phyloP scores from a whole-genome alignment of 2,888 invertebrate species.

The Chymomyza fuscimana region DNA sequence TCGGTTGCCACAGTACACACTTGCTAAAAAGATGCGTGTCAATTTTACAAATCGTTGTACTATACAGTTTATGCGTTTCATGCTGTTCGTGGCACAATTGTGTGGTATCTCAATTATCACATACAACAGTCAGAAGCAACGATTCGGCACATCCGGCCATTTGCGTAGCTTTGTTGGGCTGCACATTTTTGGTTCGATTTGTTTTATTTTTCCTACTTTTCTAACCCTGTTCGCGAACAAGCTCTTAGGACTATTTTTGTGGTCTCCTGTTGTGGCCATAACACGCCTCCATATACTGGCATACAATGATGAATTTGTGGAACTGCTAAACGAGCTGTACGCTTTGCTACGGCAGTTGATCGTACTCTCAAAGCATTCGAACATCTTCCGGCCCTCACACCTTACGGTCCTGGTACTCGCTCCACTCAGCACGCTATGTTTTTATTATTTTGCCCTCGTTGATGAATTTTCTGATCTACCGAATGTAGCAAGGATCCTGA shows the following conservation, averaged over 20 bases:
- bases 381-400: conserved; percentile 44
- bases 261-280: not conserved
- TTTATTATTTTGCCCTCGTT: too few species aligned
- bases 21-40: conserved; percentile 31
- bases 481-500: too few species aligned
- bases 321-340: conserved; percentile 23
- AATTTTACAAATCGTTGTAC: conserved; percentile 38
- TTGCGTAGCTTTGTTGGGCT: not conserved
- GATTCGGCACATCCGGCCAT: conserved; percentile 16
- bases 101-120: conserved; percentile 23
- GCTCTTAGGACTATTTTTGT: too few species aligned
- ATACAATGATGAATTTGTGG: conserved; percentile 8
- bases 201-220: too few species aligned
- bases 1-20: not conserved
- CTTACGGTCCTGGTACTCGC: conserved; percentile 33
- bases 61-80: conserved; percentile 14
- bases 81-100: conserved; percentile 26
- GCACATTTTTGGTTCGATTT: too few species aligned
- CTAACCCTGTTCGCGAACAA: too few species aligned
- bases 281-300: conserved; percentile 10
- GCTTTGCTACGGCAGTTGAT: conserved; percentile 22
- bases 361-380: conserved; percentile 35
- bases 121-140: conserved; percentile 6
- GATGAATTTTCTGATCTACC: too few species aligned
- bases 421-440: not conserved